These are phyloP conservation scores for Rhyzopertha dominica DNA, from an alignment of 1,140 invertebrate genomes.

Conservation along the genomic window DNA sequence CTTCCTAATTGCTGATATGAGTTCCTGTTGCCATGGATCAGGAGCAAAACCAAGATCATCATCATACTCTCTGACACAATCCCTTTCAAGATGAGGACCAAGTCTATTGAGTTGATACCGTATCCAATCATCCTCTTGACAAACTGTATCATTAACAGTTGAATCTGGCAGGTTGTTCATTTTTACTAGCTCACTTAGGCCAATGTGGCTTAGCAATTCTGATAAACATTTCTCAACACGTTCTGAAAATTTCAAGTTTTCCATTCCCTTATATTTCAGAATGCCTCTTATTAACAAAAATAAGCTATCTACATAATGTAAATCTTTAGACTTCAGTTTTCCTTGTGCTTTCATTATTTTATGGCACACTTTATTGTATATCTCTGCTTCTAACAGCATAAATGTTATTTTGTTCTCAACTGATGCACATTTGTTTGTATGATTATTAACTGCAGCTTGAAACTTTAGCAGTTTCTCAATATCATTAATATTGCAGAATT, in stretches of 20 bases:
- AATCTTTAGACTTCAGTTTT: no score
- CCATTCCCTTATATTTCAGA: neutral
- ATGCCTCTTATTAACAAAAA: conserved; percentile 9
- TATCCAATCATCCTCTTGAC: conserved; percentile 12
- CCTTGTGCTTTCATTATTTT: neutral
- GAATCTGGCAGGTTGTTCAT: conserved; percentile 14
- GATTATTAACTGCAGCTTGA: neutral
- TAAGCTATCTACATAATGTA: conserved; percentile 5
- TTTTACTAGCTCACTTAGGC: conserved; percentile 17
- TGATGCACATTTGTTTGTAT: neutral
- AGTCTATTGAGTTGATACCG: conserved; percentile 22
- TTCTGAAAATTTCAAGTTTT: conserved; percentile 1
- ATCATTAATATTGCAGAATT: neutral
- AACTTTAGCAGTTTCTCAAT: conserved; percentile 10
- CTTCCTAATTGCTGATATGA: conserved; percentile 24
- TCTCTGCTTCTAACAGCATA: neutral
- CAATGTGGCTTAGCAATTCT: conserved; percentile 15
- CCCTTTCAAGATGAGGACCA: conserved; percentile 19
- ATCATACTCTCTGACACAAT: conserved; percentile 12
- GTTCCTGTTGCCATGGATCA: conserved; percentile 24
- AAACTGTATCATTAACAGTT: neutral
- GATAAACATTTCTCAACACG: conserved; percentile 7
- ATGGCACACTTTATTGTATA: neutral
- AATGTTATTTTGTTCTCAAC: neutral
- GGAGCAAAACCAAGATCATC: conserved; percentile 23